A percentile compares a stretch with the other conserved stretches of the same genome.
Conservation (phyloP, 2,797 vertebrate species). For the Rhynchotus rufescens region DNA sequence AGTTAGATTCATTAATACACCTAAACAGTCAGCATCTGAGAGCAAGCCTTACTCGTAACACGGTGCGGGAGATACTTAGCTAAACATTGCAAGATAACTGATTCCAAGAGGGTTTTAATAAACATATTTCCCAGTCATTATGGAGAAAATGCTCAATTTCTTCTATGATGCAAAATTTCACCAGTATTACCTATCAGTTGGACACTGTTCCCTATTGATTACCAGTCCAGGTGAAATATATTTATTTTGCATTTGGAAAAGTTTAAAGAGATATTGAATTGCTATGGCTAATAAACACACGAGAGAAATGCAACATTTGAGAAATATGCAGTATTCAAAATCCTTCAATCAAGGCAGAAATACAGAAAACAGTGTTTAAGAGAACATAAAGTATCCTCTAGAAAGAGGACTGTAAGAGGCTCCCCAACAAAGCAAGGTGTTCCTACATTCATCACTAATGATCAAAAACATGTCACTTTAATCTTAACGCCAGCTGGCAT, state of each 20-base stretch:
- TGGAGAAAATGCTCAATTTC: neutral
- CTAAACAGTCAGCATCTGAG: neutral
- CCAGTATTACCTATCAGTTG: neutral
- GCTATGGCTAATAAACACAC: neutral
- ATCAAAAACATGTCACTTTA: neutral
- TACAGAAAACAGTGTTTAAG: neutral
- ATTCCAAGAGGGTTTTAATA: neutral
- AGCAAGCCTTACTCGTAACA: neutral
- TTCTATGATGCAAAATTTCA: neutral
- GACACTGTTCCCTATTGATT: neutral
- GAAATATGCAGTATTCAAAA: neutral
- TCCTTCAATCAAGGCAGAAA: neutral
- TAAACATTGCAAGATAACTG: neutral
- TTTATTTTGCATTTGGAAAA: neutral
- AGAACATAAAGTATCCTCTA: neutral
- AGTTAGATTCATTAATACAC: neutral
- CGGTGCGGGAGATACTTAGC: neutral
- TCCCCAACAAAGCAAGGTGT: neutral
- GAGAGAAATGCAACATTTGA: neutral
- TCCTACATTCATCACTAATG: neutral
- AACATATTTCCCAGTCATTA: neutral
- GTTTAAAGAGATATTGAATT: neutral
- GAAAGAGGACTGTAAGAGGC: neutral
- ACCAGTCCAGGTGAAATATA: neutral
- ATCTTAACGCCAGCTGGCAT: neutral